Percentiles rank a stretch among this genome's conserved stretches.
These are phyloP conservation scores for Mustela lutreola DNA, from an alignment of 2,113 vertebrate species.

Conservation along the genomic window DNA sequence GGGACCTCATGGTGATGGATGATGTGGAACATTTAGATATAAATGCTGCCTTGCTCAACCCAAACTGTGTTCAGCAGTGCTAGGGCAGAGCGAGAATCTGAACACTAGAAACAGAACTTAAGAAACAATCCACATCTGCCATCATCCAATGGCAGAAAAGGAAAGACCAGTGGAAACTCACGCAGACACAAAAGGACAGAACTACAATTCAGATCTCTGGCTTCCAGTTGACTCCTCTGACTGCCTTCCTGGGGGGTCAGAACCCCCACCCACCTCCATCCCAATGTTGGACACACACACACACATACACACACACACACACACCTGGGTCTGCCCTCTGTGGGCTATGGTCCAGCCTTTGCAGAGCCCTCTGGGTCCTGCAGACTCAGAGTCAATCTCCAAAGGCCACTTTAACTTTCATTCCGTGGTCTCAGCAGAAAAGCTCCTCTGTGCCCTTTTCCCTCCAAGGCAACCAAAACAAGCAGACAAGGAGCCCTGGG, in stretches of 20 bases:
- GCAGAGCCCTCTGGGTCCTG: not conserved
- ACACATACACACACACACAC: no score
- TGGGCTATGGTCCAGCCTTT: not conserved
- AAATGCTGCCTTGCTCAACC: not conserved
- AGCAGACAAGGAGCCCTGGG: accelerated
- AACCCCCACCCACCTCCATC: not conserved
- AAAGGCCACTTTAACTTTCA: not conserved
- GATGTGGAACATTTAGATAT: not conserved
- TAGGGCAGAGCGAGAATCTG: not conserved
- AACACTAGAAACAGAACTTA: not conserved
- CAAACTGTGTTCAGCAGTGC: not conserved
- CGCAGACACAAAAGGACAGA: not conserved
- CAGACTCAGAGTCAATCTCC: not conserved
- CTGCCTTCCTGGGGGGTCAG: not conserved
- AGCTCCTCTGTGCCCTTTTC: not conserved
- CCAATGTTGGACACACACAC: not conserved
- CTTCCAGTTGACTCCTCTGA: not conserved
- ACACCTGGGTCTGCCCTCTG: not conserved
- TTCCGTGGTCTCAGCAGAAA: not conserved
- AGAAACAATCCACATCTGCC: not conserved
- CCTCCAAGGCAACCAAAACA: not conserved
- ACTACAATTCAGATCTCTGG: not conserved
- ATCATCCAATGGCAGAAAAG: not conserved
- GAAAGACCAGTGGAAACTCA: not conserved
- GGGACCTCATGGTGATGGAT: not conserved